Evolutionary conservation across 2,797 vertebrate genomes (phyloP).

Genomic region (Prunella strophiata): DNA sequence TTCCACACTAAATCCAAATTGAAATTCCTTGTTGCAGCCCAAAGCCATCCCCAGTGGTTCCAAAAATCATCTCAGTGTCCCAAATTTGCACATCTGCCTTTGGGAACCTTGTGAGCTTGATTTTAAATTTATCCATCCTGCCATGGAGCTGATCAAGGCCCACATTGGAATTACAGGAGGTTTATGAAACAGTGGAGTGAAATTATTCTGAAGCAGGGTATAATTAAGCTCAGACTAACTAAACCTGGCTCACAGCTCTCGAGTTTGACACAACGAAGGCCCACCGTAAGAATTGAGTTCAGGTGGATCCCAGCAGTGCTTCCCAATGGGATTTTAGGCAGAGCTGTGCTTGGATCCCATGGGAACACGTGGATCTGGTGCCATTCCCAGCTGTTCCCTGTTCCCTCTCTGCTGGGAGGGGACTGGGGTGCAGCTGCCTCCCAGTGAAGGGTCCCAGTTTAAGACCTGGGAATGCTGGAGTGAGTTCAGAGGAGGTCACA

Average conservation of each 20-base stretch:
- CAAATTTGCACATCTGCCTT: not conserved
- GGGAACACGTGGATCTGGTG: not conserved
- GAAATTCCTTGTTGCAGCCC: not conserved
- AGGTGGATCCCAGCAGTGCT: not conserved
- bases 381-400: not conserved
- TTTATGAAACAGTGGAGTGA: not conserved
- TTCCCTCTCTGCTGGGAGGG: not conserved
- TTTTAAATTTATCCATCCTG: not conserved
- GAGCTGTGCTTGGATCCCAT: not conserved
- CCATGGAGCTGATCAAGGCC: not conserved
- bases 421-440: not conserved
- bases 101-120: not conserved
- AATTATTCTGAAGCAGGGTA: not conserved
- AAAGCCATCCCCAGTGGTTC: not conserved
- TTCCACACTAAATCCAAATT: not conserved
- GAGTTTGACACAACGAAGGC: not conserved
- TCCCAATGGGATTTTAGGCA: not conserved
- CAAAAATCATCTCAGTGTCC: not conserved
- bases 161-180: accelerated
- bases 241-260: not conserved
- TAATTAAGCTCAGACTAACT: not conserved
- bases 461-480: not conserved
- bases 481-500: not conserved
- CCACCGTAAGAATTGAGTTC: not conserved
- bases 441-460: not conserved